Percentiles rank a stretch among this genome's conserved stretches.
phyloP scores from a whole-genome alignment of 2,113 vertebrate genomes.

The sheep (Ovis aries) region DNA sequence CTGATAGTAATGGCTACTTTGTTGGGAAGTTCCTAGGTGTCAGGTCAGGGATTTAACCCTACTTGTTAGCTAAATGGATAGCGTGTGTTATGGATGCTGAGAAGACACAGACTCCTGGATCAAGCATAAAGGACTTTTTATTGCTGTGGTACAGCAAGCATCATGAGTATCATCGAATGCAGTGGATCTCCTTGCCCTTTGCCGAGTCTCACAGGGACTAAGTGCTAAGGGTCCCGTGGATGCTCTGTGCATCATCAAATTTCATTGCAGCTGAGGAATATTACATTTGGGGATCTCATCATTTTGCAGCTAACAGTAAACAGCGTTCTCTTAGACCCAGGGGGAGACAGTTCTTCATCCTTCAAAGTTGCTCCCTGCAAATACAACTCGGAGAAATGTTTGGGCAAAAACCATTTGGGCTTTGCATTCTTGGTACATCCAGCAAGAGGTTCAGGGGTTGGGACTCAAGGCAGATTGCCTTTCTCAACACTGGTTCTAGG shows the following conservation, averaged over 20 bases:
- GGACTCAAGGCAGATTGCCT: not conserved
- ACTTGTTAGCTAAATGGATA: not conserved
- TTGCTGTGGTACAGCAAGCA: not conserved
- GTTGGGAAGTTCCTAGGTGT: not conserved
- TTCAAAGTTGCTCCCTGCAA: not conserved
- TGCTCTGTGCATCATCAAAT: not conserved
- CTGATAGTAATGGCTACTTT: not conserved
- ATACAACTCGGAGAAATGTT: not conserved
- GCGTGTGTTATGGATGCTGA: not conserved
- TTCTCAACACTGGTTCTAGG: not conserved
- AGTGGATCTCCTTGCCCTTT: accelerated
- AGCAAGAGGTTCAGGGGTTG: too few species aligned
- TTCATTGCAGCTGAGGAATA: not conserved
- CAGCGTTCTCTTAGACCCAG: not conserved
- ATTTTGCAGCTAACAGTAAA: not conserved
- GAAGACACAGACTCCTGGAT: not conserved
- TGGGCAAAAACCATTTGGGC: not conserved
- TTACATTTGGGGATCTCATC: not conserved
- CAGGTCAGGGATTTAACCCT: not conserved
- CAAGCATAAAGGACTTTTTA: not conserved
- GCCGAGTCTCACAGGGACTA: accelerated
- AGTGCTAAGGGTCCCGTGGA: too few species aligned
- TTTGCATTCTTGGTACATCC: not conserved
- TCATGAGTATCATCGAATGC: not conserved
- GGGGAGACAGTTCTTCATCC: not conserved